Evolutionary conservation across 1,140 invertebrate genomes (phyloP), one percentile per base, ranked within the genome.

Genomic region (Pteromalus puparum): DNA sequence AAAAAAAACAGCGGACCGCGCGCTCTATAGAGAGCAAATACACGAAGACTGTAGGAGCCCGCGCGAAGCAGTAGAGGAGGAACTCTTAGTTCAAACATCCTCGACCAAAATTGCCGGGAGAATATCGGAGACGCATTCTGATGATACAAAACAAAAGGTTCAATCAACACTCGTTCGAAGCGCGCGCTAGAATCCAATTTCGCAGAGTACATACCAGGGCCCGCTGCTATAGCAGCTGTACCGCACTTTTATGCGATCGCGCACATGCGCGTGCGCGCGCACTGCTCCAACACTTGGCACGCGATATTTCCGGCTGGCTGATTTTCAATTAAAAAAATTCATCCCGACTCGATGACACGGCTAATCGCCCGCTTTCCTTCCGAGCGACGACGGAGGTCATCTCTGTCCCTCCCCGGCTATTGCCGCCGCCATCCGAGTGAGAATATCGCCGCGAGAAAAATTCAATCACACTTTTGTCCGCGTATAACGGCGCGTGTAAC

Each of bases 241-340:
- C 38, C 38, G 9, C 42, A 46, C 38, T 13, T 21, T 75, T 75
- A 46, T 24, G 48, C 73, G 9, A 21, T 21, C 28, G 28, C 24
- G 15, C 15, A 53, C n/a, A 34, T 5, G 30, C 30, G 30, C 30
- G 6, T 34, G 30, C 30, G n/a, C n/a, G n/a, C n/a, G 21, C 18
- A 9, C 74, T 34, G 15, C 7, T 38, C 30, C 28, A 74, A 74
- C 72, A 42, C 53, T 74, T 38, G 28, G 34, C 30, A 42, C 72
- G 53, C 53, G 53, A 48, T 28, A 26, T 28, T 77, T 77, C 75
- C 75, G 38, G 18, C 9, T 21, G 75, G 75, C 48, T 53, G 75
- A 77, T 77, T 77, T 77, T 77, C 75, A 77, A 77, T 77, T 77
- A 77, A 77, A 76, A 77, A 77, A 77, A 77, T 77, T 77, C 75